Evolutionary conservation across 2,888 invertebrate species (phyloP).

Genomic region (Netelia fuscicornis): DNA sequence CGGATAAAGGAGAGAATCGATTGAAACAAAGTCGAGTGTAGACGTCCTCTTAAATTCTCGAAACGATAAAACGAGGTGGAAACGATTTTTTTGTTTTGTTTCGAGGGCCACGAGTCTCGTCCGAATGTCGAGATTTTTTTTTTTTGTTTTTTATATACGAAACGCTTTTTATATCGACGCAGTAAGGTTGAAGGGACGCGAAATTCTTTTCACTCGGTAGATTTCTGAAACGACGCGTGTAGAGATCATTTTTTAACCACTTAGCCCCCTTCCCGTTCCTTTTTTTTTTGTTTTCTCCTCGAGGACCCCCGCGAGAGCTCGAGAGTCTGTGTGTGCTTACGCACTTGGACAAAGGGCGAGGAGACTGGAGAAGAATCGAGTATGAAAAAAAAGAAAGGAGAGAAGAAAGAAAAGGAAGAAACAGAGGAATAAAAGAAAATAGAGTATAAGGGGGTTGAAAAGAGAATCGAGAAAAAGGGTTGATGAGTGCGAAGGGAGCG

Average conservation of each 20-base stretch:
- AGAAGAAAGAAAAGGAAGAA: constrained; percentile 28
- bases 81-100: constrained; percentile 18
- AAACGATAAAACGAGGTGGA: constrained; percentile 29
- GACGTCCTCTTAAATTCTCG: constrained; percentile 10
- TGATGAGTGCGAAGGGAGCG: constrained; percentile 36
- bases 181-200: constrained; percentile 33
- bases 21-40: no score
- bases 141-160: background rate
- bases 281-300: constrained; percentile 22
- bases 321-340: constrained; percentile 53
- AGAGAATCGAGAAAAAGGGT: constrained; percentile 32
- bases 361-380: constrained; percentile 50
- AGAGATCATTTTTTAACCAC: constrained; percentile 33
- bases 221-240: constrained; percentile 59
- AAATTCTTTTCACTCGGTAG: constrained; percentile 65
- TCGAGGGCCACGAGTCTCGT: constrained; percentile 17
- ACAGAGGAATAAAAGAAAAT: constrained; percentile 45
- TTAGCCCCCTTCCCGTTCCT: constrained; percentile 31
- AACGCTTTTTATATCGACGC: constrained; percentile 32
- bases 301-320: constrained; percentile 34
- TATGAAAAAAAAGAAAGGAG: constrained; percentile 38
- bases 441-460: constrained; percentile 52
- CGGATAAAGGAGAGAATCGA: constrained; percentile 3
- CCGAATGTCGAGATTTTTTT: background rate
- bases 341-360: constrained; percentile 69